These are phyloP conservation scores for Sebastolobus altivelis DNA, from an alignment of 2,797 vertebrate genomes.

Conservation along the genomic window DNA sequence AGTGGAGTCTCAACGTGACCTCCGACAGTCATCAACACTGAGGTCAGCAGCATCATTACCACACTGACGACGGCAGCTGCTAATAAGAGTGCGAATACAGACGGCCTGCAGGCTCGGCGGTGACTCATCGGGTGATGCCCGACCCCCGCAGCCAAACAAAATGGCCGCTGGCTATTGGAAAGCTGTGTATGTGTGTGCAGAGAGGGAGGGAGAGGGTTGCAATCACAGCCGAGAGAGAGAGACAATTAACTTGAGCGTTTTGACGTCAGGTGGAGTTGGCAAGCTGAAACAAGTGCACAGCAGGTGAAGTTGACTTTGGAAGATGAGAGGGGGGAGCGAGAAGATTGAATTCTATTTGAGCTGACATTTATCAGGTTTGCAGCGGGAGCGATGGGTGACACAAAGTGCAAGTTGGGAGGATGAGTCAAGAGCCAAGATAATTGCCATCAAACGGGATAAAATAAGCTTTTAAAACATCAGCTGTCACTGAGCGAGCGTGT, in stretches of 20 bases:
- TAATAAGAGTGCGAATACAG: conserved; percentile 65
- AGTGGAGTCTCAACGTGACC: conserved; percentile 44
- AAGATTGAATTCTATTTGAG: conserved; percentile 37
- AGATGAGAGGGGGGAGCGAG: not conserved
- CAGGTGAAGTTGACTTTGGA: conserved; percentile 35
- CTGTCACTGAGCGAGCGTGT: conserved; percentile 43
- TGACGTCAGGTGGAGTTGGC: conserved; percentile 45
- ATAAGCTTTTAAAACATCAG: conserved; percentile 58
- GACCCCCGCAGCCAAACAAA: conserved; percentile 33
- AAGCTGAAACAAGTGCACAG: conserved; percentile 6
- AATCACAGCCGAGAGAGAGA: conserved; percentile 1
- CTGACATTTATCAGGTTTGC: conserved; percentile 69
- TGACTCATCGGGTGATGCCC: conserved; percentile 69
- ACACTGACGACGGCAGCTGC: conserved; percentile 62
- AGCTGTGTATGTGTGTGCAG: not conserved
- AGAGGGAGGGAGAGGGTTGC: not conserved
- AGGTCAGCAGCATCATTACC: conserved; percentile 64
- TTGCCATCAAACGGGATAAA: conserved; percentile 62
- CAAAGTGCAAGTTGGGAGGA: conserved; percentile 47
- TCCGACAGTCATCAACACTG: conserved; percentile 47
- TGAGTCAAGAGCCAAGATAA: conserved; percentile 66
- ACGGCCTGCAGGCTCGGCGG: conserved; percentile 14
- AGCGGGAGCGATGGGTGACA: conserved; percentile 21
- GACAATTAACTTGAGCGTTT: conserved; percentile 41
- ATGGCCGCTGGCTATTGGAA: conserved; percentile 18